Evolutionary conservation across 1,140 invertebrate genomes (phyloP).

Genomic region (Papilio machaon): DNA sequence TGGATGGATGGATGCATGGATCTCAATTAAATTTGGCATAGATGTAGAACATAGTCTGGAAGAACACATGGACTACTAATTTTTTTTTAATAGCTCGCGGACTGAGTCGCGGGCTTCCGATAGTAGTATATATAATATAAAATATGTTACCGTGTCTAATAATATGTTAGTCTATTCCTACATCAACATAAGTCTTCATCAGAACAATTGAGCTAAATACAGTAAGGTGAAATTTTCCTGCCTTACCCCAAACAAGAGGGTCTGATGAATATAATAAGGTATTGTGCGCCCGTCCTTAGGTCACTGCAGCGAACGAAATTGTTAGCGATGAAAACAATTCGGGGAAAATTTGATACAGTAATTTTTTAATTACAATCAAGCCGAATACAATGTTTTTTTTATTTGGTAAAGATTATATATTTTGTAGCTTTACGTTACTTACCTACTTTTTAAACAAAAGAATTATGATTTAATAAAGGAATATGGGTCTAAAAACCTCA

Average conservation of each 20-base stretch:
- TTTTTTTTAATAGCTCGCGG: too few relatives aligned
- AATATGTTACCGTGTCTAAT: background rate
- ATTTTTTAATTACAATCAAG: background rate
- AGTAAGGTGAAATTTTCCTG: slow-evolving; percentile 44
- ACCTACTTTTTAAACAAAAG: too few relatives aligned
- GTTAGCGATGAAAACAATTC: slow-evolving; percentile 28
- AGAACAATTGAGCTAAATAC: slow-evolving; percentile 54
- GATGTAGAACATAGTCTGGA: too few relatives aligned
- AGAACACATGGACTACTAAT: too few relatives aligned
- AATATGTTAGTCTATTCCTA: background rate
- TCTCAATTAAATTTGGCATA: too few relatives aligned
- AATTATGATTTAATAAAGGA: too few relatives aligned
- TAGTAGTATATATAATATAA: too few relatives aligned
- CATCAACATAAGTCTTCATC: slow-evolving; percentile 34
- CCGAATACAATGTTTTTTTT: background rate
- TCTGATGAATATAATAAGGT: slow-evolving; percentile 62
- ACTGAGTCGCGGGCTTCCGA: too few relatives aligned
- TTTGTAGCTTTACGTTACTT: too few relatives aligned
- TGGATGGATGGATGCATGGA: too few relatives aligned
- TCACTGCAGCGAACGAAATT: slow-evolving; percentile 51
- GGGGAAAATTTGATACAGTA: background rate
- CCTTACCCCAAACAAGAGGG: slow-evolving; percentile 70
- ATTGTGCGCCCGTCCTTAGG: slow-evolving; percentile 71
- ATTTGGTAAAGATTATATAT: too few relatives aligned
- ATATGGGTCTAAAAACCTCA: too few relatives aligned